Percentiles rank a stretch among this genome's conserved stretches.
These are phyloP conservation scores for Sebastes trivittatus DNA, from an alignment of 2,797 vertebrate genomes.

Conservation along the genomic window DNA sequence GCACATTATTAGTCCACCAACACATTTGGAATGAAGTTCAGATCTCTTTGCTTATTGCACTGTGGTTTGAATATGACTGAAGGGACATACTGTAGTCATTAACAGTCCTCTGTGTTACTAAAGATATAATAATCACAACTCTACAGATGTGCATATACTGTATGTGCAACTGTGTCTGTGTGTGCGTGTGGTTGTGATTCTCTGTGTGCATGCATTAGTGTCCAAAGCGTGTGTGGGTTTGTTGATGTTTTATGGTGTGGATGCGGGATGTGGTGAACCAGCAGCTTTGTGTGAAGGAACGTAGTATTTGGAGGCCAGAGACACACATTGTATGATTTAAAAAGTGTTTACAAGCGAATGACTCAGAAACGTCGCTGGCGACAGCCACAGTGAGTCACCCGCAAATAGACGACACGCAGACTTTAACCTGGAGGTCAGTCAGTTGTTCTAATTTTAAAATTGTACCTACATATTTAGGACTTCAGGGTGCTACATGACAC, in stretches of 20 bases:
- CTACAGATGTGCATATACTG: neutral
- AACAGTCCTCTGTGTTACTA: neutral
- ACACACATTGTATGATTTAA: slow-evolving; percentile 42
- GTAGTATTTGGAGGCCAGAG: neutral
- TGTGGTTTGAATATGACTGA: neutral
- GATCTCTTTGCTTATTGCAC: neutral
- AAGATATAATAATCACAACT: neutral
- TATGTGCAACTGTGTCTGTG: neutral
- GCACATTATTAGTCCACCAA: neutral
- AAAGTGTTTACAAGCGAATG: slow-evolving; percentile 28
- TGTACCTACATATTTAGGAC: neutral
- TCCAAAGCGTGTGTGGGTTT: neutral
- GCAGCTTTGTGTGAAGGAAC: neutral
- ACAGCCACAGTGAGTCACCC: neutral
- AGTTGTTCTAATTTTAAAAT: neutral
- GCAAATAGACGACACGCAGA: neutral
- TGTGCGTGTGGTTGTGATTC: neutral
- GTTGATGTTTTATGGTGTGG: neutral
- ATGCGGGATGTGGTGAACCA: neutral
- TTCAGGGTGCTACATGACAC: neutral
- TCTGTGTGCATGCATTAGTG: neutral
- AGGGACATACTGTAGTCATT: neutral
- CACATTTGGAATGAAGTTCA: neutral
- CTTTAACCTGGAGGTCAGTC: neutral
- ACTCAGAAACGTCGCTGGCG: neutral